phyloP scores from a whole-genome alignment of 2,113 vertebrate genomes.

The Dromaius novaehollandiae region DNA sequence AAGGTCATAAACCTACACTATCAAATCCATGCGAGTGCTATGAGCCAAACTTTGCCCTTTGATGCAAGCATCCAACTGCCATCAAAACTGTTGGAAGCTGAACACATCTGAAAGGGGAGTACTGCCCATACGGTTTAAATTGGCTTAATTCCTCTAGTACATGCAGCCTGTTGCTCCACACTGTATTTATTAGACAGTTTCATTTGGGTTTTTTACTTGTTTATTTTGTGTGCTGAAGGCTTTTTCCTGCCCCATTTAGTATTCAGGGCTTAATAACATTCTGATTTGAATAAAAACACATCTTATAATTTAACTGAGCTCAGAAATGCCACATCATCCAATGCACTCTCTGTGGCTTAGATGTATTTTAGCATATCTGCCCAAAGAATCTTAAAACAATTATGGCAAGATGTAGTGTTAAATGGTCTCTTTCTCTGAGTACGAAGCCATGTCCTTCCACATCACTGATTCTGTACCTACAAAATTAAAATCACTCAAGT shows the following conservation, averaged over 20 bases:
- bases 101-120: slow-evolving; percentile 35
- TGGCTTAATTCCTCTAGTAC: slow-evolving; percentile 60
- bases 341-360: slow-evolving; percentile 8
- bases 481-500: neutral
- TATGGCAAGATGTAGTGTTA: neutral
- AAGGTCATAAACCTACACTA: slow-evolving; percentile 49
- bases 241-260: slow-evolving; percentile 56
- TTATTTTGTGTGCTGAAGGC: slow-evolving; percentile 56
- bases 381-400: slow-evolving; percentile 25
- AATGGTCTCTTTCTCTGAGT: neutral
- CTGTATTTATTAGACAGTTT: slow-evolving; percentile 63
- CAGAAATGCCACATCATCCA: slow-evolving; percentile 47
- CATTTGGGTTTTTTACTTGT: slow-evolving; percentile 44
- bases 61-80: slow-evolving; percentile 12
- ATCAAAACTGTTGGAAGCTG: neutral
- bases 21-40: slow-evolving; percentile 7
- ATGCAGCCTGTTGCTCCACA: slow-evolving; percentile 60
- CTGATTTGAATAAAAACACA: slow-evolving; percentile 49
- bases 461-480: neutral
- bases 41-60: slow-evolving; percentile 14
- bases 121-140: slow-evolving; percentile 52
- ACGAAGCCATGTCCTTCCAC: neutral
- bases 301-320: slow-evolving; percentile 49
- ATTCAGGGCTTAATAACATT: slow-evolving; percentile 31
- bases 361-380: neutral